Base-by-base conservation (phyloP, 2,113 vertebrate species). In the Setophaga kirtlandii region DNA sequence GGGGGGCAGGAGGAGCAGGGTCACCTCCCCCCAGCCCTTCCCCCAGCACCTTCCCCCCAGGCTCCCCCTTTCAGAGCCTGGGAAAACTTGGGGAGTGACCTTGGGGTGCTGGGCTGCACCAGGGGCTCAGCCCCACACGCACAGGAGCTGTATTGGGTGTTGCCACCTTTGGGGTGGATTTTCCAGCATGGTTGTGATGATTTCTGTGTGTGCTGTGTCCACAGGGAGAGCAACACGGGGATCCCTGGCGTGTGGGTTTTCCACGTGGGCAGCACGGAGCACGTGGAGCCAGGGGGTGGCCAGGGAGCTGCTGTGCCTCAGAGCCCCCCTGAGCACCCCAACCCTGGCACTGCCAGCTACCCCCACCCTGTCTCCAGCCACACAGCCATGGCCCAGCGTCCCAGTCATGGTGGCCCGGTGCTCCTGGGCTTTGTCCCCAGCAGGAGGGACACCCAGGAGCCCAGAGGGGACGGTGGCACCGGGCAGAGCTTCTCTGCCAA, bases 191-290 rank as follows among this genome's bases (percentile, higher is more conserved):
- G 15, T n/a, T 11, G 19, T 6, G n/a, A 4, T 5, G 83, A 60
- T 4, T 6, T 24, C 6, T 0, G 0, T 12, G 15, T 50, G 70
- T 67, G 39, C 82, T 83, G 75, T 88, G 80, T 76, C 47, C 59
- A 20, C 96, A 99, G 99, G 97, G 95, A 97, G 58, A 98, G 99
- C 58, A 99, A 99, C 75, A 91, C 97, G 2, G 99, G 98, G 2
- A 85, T 98, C 23, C 98, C 98, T 1, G 99, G 99, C 2, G 96
- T 99, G 58, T 99, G 99, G 99, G 98, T 98, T 56, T 99, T 99
- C 97, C 99, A 98, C 33, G 98, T 99, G 22, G 98, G 99, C 69
- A 98, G 98, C 76, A 25, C 69, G 11, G 96, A 98, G 67, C 99
- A 98, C 2, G 97, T 99, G 52, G 97, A 98, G 70, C 98, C 99